Evolutionary conservation across 2,113 vertebrate species (phyloP).

Genomic region (Lipotes vexillifer): DNA sequence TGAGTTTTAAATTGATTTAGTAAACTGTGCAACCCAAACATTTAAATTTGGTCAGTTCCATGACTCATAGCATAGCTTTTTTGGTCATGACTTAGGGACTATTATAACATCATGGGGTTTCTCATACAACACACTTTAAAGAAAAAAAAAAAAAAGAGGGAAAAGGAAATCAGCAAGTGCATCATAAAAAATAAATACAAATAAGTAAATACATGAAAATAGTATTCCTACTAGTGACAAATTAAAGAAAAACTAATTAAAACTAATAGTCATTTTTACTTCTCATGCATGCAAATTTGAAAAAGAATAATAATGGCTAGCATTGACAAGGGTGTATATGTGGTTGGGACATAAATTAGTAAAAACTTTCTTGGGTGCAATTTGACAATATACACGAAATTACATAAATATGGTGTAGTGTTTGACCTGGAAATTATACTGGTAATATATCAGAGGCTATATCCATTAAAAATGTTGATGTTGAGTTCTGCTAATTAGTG

Average conservation of each 20-base stretch:
- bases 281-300: background rate
- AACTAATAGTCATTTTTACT: background rate
- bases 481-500: background rate
- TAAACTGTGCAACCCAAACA: background rate
- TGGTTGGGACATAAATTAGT: background rate
- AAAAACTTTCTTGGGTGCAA: background rate
- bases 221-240: background rate
- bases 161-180: background rate
- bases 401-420: background rate
- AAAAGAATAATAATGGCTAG: background rate
- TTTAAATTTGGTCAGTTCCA: background rate
- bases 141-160: background rate
- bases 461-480: background rate
- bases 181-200: background rate
- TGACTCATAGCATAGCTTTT: background rate
- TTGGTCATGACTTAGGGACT: background rate
- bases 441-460: background rate
- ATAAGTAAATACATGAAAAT: background rate
- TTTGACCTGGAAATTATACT: background rate
- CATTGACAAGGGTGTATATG: background rate
- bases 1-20: background rate
- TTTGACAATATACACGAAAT: background rate
- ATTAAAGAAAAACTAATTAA: background rate
- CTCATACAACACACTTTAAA: background rate
- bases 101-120: background rate